phyloP scores from a whole-genome alignment of 2,888 invertebrate species.

The Operophtera brumata region DNA sequence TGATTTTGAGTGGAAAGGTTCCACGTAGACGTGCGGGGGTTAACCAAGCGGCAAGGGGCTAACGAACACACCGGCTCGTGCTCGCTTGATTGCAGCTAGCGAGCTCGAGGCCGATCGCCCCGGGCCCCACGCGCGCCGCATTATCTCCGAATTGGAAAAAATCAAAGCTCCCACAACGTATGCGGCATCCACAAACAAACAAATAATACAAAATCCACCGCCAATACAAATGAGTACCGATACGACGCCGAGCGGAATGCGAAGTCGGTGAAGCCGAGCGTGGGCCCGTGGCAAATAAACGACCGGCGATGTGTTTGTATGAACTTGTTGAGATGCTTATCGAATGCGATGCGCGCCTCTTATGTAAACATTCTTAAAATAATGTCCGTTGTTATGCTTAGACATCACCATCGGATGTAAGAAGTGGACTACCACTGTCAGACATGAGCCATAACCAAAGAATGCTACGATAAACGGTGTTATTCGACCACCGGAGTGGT shows the following conservation, averaged over 20 bases:
- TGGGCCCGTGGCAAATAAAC: slow-evolving; percentile 73
- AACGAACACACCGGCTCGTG: slow-evolving; percentile 47
- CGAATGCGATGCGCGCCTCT: slow-evolving; percentile 65
- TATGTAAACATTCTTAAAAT: slow-evolving; percentile 57
- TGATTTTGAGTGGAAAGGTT: slow-evolving; percentile 73
- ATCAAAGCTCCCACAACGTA: slow-evolving; percentile 74
- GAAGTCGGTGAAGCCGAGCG: slow-evolving; percentile 69
- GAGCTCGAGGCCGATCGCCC: slow-evolving; percentile 58
- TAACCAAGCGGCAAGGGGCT: slow-evolving; percentile 69
- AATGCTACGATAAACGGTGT: too few relatives aligned
- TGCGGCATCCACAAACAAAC: slow-evolving; percentile 76
- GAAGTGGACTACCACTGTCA: too few relatives aligned
- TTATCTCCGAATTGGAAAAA: slow-evolving; percentile 78
- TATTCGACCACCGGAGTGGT: too few relatives aligned
- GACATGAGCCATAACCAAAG: too few relatives aligned
- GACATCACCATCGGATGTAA: not conserved
- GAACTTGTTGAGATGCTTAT: slow-evolving; percentile 77
- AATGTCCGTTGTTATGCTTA: slow-evolving; percentile 15
- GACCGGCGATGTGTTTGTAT: slow-evolving; percentile 75
- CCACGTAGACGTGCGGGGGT: slow-evolving; percentile 69
- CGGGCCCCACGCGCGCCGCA: slow-evolving; percentile 67
- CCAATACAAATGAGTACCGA: slow-evolving; percentile 79
- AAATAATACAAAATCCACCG: slow-evolving; percentile 73
- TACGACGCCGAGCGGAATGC: slow-evolving; percentile 68
- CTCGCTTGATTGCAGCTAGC: slow-evolving; percentile 71